A percentile compares a stretch with the other conserved stretches of the same genome.
Evolutionary conservation across 2,113 vertebrate genomes (phyloP).

Genomic region (Crocuta crocuta): DNA sequence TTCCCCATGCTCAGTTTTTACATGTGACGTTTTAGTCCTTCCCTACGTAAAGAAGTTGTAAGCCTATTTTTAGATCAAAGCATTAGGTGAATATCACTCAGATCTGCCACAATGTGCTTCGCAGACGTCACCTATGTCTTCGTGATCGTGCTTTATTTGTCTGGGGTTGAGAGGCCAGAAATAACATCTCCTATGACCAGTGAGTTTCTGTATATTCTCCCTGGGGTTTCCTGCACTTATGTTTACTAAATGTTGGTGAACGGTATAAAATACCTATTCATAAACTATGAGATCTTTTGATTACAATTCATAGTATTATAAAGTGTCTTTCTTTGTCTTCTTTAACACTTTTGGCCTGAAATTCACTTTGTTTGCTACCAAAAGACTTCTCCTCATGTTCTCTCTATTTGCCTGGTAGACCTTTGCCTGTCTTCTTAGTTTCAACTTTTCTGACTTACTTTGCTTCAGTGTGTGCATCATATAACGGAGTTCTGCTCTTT

Average conservation of each 20-base stretch:
- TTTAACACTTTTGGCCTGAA: not conserved
- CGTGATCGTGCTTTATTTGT: not conserved
- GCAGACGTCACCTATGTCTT: not conserved
- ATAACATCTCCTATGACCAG: not conserved
- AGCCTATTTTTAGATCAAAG: not conserved
- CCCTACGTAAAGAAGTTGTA: not conserved
- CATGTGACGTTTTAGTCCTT: not conserved
- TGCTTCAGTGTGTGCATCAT: not conserved
- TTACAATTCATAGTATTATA: not conserved
- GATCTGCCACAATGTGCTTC: accelerated
- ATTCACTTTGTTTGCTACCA: not conserved
- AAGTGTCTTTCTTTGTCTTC: not conserved
- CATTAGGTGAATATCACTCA: no score
- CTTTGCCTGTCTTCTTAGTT: not conserved
- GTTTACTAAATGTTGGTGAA: not conserved
- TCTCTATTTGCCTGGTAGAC: not conserved
- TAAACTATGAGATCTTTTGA: not conserved
- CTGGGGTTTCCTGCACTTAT: no score
- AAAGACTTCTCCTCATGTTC: not conserved
- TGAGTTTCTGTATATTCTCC: not conserved
- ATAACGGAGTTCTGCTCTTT: not conserved
- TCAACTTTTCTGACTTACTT: not conserved
- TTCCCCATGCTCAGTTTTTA: not conserved
- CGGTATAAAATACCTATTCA: not conserved
- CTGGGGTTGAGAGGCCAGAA: not conserved